phyloP scores from a whole-genome alignment of 2,113 vertebrate species.

The Numenius arquata region DNA sequence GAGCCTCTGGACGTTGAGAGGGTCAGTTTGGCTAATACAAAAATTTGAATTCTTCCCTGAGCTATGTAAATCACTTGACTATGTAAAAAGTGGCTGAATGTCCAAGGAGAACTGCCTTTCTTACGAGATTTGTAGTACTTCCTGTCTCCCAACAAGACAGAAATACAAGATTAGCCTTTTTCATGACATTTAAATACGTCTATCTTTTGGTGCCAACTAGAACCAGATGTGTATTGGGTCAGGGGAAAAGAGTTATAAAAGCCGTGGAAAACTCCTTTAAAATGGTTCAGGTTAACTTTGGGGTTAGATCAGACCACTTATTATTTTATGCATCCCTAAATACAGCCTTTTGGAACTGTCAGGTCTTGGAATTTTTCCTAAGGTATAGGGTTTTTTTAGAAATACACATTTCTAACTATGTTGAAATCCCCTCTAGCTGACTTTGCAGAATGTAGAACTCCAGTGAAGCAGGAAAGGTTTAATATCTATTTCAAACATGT shows the following conservation, averaged over 20 bases:
- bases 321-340: slow-evolving; percentile 4
- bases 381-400: not conserved
- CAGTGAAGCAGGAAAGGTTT: not conserved
- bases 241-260: not conserved
- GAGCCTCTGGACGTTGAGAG: not conserved
- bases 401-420: not conserved
- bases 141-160: slow-evolving; percentile 24
- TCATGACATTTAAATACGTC: not conserved
- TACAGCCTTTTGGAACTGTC: not conserved
- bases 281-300: not conserved
- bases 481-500: not conserved
- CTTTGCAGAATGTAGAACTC: not conserved
- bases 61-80: slow-evolving; percentile 12
- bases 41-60: slow-evolving; percentile 5
- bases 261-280: not conserved
- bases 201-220: slow-evolving; percentile 21
- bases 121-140: slow-evolving; percentile 26
- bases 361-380: not conserved
- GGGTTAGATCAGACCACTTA: not conserved
- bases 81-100: not conserved
- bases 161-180: slow-evolving; percentile 14
- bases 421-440: not conserved
- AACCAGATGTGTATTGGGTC: slow-evolving; percentile 12
- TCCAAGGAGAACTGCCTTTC: slow-evolving; percentile 1
- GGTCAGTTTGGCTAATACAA: not conserved